A percentile compares a stretch with the other conserved stretches of the same genome.
These are phyloP conservation scores for Thereva nobilitata DNA, from an alignment of 2,888 invertebrate species.

Conservation along the genomic window DNA sequence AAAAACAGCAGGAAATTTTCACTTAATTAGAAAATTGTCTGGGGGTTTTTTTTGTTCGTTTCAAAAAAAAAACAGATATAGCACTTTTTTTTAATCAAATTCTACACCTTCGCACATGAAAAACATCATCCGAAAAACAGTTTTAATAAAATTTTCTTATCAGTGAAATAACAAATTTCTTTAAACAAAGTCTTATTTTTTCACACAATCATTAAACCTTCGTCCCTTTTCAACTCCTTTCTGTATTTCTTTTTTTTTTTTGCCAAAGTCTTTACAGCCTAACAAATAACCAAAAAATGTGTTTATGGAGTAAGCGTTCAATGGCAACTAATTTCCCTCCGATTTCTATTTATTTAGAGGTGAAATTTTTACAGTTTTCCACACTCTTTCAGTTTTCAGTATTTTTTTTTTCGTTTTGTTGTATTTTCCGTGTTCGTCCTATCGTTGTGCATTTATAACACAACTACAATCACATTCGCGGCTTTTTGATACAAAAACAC, in stretches of 20 bases:
- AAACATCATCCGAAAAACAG: slow-evolving; percentile 2
- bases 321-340: slow-evolving; percentile 46
- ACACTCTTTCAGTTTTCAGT: slow-evolving; percentile 31
- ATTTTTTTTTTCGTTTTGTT: not conserved
- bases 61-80: slow-evolving; percentile 5
- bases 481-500: too few relatives aligned
- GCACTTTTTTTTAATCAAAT: not conserved
- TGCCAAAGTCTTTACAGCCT: slow-evolving; percentile 26
- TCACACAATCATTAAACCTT: too few relatives aligned
- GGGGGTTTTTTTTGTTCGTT: slow-evolving; percentile 16
- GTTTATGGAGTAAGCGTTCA: slow-evolving; percentile 44
- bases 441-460: too few relatives aligned
- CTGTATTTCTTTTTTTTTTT: not conserved
- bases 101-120: not conserved
- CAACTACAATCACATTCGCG: too few relatives aligned
- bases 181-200: not conserved
- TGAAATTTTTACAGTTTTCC: slow-evolving; percentile 41
- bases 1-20: slow-evolving; percentile 13
- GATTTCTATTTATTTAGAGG: slow-evolving; percentile 44
- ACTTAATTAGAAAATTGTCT: slow-evolving; percentile 15
- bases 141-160: not conserved
- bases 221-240: not conserved
- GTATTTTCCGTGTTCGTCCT: too few relatives aligned
- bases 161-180: slow-evolving; percentile 4
- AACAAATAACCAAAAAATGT: slow-evolving; percentile 41